A percentile compares a stretch with the other conserved stretches of the same genome.
Conservation (phyloP, 2,113 vertebrate genomes). For the Tonatia bakeri region DNA sequence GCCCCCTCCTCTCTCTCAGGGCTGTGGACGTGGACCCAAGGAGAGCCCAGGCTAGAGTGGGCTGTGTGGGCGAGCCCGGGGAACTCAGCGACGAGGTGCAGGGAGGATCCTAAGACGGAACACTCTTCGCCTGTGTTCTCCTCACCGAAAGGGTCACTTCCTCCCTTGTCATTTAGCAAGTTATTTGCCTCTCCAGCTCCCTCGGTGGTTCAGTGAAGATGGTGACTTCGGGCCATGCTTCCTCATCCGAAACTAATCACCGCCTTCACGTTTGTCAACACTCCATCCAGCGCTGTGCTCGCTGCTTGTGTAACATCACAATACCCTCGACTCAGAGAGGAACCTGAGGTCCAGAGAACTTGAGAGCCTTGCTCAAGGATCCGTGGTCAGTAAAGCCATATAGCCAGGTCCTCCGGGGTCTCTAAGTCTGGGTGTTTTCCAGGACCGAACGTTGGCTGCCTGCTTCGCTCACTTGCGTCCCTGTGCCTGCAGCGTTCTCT, state of each 20-base stretch:
- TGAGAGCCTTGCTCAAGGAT: not conserved
- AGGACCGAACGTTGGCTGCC: not conserved
- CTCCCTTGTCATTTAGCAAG: not conserved
- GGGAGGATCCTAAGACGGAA: no score
- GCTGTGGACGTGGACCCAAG: not conserved
- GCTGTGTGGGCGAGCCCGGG: not conserved
- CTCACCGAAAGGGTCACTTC: not conserved
- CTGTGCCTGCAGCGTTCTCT: accelerated
- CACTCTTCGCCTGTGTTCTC: not conserved
- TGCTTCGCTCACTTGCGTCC: not conserved
- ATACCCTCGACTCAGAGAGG: not conserved
- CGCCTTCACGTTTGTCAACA: accelerated
- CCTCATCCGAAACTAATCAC: not conserved
- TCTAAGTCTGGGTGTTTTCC: not conserved
- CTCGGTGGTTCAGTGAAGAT: not conserved
- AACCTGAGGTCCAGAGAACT: not conserved
- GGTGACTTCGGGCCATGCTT: not conserved
- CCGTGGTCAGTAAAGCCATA: not conserved
- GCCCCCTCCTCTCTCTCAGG: not conserved
- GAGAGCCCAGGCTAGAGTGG: no score
- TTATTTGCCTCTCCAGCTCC: no score
- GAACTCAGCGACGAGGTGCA: not conserved
- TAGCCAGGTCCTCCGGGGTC: not conserved
- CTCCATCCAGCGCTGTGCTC: accelerated
- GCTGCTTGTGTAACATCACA: not conserved